A percentile compares a stretch with the other conserved stretches of the same genome.
Conservation (phyloP, 2,888 invertebrate genomes). For the Drosophila nigricruria region DNA sequence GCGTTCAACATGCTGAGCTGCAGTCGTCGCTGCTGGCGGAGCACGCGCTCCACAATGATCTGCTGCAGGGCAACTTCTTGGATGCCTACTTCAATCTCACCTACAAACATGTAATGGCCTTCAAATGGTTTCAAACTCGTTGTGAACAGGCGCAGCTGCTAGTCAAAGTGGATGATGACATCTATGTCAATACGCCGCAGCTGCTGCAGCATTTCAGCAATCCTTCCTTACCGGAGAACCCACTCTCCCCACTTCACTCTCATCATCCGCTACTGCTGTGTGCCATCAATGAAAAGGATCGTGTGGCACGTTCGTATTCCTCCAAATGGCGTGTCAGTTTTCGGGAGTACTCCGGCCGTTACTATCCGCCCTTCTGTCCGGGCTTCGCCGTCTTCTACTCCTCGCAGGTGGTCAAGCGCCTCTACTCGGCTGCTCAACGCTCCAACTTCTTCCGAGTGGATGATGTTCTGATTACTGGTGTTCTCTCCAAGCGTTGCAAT, state of each 20-base stretch:
- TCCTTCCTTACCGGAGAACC: background rate
- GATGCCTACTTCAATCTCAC: constrained; percentile 92
- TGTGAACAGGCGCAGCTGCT: constrained; percentile 89
- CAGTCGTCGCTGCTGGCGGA: constrained; percentile 27
- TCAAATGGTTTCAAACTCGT: constrained; percentile 90
- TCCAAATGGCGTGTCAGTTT: constrained; percentile 58
- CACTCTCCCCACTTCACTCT: constrained; percentile 7
- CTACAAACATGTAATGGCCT: constrained; percentile 92
- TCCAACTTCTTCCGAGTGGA: constrained; percentile 39
- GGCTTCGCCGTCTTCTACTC: constrained; percentile 50
- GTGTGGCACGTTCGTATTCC: constrained; percentile 27
- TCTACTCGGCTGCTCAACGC: constrained; percentile 44
- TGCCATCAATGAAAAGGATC: background rate
- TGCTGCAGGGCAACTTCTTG: constrained; percentile 90
- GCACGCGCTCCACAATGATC: constrained; percentile 85
- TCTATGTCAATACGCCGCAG: constrained; percentile 38
- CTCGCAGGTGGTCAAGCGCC: constrained; percentile 33
- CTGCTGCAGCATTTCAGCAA: constrained; percentile 10
- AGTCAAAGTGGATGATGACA: constrained; percentile 88
- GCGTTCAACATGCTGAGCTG: background rate
- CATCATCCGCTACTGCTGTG: constrained; percentile 33
- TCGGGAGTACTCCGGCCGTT: constrained; percentile 26
- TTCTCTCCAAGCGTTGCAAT: constrained; percentile 41
- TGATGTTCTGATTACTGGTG: constrained; percentile 53
- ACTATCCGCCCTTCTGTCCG: constrained; percentile 51